Evolutionary conservation across 2,113 vertebrate genomes (phyloP).

Genomic region (Genyomyrus donnyi): DNA sequence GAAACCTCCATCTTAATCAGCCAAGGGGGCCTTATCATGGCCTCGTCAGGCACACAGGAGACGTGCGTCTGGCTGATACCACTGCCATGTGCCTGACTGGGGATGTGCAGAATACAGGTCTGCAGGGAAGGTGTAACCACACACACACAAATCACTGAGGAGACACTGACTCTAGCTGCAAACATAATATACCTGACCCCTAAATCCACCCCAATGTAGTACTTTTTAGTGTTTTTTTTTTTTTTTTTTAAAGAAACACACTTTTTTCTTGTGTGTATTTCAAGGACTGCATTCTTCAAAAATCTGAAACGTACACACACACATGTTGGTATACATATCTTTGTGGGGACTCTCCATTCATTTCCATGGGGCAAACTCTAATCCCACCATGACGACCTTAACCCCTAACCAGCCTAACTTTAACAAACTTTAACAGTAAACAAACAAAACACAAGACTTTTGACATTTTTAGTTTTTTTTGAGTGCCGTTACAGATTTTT

Average conservation of each 20-base stretch:
- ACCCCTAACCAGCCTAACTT: not conserved
- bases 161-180: not conserved
- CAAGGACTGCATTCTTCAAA: not conserved
- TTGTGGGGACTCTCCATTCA: not conserved
- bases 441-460: not conserved
- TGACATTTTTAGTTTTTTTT: not conserved
- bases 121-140: not conserved
- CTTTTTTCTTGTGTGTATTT: not conserved
- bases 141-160: not conserved
- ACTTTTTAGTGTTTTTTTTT: not conserved
- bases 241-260: not conserved
- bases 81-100: not conserved
- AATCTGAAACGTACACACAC: not conserved
- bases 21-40: not conserved
- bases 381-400: not conserved
- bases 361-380: not conserved
- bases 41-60: not conserved
- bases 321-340: not conserved
- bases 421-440: not conserved
- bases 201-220: not conserved
- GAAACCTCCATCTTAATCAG: constrained; percentile 33
- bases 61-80: not conserved
- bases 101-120: not conserved
- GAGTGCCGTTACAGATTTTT: not conserved
- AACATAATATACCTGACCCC: not conserved